Conservation (phyloP, 1,140 invertebrate species). For the Agrilus planipennis region DNA sequence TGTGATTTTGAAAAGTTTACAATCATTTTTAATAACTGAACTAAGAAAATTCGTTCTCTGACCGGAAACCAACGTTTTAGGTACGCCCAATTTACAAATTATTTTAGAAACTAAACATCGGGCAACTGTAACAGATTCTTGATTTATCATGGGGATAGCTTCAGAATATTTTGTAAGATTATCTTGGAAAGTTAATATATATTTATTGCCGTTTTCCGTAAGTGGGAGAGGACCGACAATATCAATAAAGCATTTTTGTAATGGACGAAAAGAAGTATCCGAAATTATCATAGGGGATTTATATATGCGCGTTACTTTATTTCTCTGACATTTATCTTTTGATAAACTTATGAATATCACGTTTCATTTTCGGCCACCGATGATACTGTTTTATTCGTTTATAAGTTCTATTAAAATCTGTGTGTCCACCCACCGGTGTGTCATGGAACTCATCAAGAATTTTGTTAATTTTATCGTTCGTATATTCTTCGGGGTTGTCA, state of each 20-base stretch:
- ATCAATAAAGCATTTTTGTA: constrained; percentile 24
- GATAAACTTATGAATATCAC: constrained; percentile 7
- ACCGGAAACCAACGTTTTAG: constrained; percentile 23
- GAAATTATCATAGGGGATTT: constrained; percentile 10
- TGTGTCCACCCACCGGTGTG: not conserved
- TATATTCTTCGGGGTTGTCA: too few relatives aligned
- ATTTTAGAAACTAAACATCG: constrained; percentile 18
- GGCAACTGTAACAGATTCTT: constrained; percentile 17
- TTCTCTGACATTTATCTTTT: too few relatives aligned
- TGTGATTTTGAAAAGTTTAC: constrained; percentile 21
- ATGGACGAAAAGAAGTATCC: constrained; percentile 8
- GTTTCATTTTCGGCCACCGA: constrained; percentile 5
- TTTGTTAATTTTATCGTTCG: not conserved
- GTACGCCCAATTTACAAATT: constrained; percentile 20
- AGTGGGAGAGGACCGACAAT: constrained; percentile 29
- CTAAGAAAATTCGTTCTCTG: constrained; percentile 24
- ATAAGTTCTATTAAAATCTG: not conserved
- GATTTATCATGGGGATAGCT: constrained; percentile 15
- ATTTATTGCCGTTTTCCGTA: constrained; percentile 21
- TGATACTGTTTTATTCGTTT: not conserved
- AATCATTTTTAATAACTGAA: constrained; percentile 19
- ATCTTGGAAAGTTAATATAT: constrained; percentile 30
- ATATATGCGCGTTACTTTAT: too few relatives aligned
- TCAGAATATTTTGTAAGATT: constrained; percentile 17
- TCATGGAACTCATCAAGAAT: not conserved